Evolutionary conservation across 2,888 invertebrate genomes (phyloP).

Genomic region (Dermolepida albohirtum): DNA sequence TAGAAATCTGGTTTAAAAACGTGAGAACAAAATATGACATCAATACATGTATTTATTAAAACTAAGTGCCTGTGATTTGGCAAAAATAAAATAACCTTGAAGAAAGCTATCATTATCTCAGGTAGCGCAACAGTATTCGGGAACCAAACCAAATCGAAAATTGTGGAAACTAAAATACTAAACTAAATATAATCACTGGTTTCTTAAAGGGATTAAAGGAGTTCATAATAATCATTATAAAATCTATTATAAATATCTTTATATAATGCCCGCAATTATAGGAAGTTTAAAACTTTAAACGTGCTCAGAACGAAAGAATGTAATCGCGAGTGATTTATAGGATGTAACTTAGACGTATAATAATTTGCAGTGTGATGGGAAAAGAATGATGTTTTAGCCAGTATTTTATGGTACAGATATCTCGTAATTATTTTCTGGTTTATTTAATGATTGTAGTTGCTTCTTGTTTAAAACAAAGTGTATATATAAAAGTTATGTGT

Average conservation of each 20-base stretch:
- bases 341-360: too few relatives aligned
- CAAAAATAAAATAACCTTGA: background rate
- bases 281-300: too few relatives aligned
- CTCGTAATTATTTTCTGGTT: too few relatives aligned
- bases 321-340: background rate
- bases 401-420: background rate
- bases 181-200: conserved; percentile 7
- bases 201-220: conserved; percentile 2
- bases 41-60: too few relatives aligned
- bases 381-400: background rate
- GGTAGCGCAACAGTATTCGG: background rate
- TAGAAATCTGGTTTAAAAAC: too few relatives aligned
- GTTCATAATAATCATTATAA: conserved; percentile 9
- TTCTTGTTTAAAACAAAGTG: too few relatives aligned
- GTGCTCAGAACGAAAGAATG: too few relatives aligned
- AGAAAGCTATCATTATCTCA: conserved; percentile 5
- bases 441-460: too few relatives aligned
- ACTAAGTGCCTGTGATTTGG: too few relatives aligned
- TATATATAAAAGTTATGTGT: too few relatives aligned
- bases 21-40: too few relatives aligned
- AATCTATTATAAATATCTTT: conserved; percentile 21
- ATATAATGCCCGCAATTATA: conserved; percentile 2
- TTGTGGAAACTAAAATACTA: background rate
- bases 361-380: too few relatives aligned
- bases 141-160: background rate